Percentiles rank a stretch among this genome's conserved stretches.
Conservation (phyloP, 1,140 invertebrate genomes). For the Stenopsyche tienmushanensis region DNA sequence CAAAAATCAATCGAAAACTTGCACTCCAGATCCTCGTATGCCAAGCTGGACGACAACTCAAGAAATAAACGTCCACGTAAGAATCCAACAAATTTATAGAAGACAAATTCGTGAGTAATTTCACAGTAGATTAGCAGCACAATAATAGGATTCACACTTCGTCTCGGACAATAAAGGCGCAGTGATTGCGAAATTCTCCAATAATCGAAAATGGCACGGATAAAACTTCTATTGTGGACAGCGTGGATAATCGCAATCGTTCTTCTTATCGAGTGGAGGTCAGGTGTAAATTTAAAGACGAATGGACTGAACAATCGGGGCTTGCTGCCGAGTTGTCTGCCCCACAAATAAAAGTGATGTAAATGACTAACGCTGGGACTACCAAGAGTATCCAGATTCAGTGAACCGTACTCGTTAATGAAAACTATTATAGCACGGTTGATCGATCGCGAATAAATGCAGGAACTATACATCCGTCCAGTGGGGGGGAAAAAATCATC, state of each 20-base stretch:
- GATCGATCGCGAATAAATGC: constrained; percentile 18
- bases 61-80: constrained; percentile 30
- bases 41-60: constrained; percentile 14
- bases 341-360: constrained; percentile 13
- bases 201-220: constrained; percentile 36
- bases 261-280: constrained; percentile 35
- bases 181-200: constrained; percentile 34
- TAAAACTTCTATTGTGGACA: constrained; percentile 27
- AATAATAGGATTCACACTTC: constrained; percentile 55
- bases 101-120: constrained; percentile 48
- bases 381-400: too few relatives aligned
- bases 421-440: constrained; percentile 27
- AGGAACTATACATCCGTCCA: constrained; percentile 31
- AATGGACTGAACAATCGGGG: constrained; percentile 7
- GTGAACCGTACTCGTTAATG: constrained; percentile 31
- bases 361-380: constrained; percentile 21
- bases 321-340: constrained; percentile 12
- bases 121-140: constrained; percentile 51
- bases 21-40: too few relatives aligned
- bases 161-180: constrained; percentile 46
- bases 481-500: constrained; percentile 5
- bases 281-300: constrained; percentile 18
- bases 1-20: constrained; percentile 1
- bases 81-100: constrained; percentile 45
- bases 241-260: constrained; percentile 32